These are phyloP conservation scores for Scaptomyza flava DNA, from an alignment of 2,888 invertebrate species.

Conservation along the genomic window DNA sequence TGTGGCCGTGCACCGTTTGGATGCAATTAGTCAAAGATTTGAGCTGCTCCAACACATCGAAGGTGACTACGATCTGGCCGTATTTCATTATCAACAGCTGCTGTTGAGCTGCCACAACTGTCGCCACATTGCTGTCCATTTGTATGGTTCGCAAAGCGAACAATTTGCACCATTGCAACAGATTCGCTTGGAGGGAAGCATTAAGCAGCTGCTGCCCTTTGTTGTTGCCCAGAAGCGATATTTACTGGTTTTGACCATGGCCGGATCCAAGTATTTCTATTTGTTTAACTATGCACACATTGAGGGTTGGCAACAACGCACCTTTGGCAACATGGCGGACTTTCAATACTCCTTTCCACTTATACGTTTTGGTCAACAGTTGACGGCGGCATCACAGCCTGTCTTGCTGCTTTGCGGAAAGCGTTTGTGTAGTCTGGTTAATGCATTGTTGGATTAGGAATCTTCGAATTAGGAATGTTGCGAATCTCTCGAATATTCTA, in stretches of 20 bases:
- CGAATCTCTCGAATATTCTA: neutral
- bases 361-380: slow-evolving; percentile 15
- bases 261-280: slow-evolving; percentile 69
- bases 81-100: slow-evolving; percentile 66
- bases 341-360: slow-evolving; percentile 74
- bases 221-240: slow-evolving; percentile 59
- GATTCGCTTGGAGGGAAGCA: slow-evolving; percentile 65
- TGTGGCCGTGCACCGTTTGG: slow-evolving; percentile 68
- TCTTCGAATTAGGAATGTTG: too few relatives aligned
- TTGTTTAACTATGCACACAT: slow-evolving; percentile 74
- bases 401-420: slow-evolving; percentile 69
- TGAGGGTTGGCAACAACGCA: slow-evolving; percentile 77
- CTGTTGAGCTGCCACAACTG: slow-evolving; percentile 76
- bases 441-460: slow-evolving; percentile 46
- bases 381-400: slow-evolving; percentile 9
- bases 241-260: slow-evolving; percentile 69
- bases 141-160: slow-evolving; percentile 11
- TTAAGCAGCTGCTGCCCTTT: slow-evolving; percentile 74
- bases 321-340: slow-evolving; percentile 74
- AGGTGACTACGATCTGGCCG: slow-evolving; percentile 80
- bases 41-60: slow-evolving; percentile 72
- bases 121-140: slow-evolving; percentile 70
- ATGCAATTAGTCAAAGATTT: slow-evolving; percentile 55
- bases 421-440: slow-evolving; percentile 64
- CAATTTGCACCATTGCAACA: slow-evolving; percentile 72